Evolutionary conservation across 2,888 invertebrate species (phyloP).

Genomic region (Tenodera sinensis): DNA sequence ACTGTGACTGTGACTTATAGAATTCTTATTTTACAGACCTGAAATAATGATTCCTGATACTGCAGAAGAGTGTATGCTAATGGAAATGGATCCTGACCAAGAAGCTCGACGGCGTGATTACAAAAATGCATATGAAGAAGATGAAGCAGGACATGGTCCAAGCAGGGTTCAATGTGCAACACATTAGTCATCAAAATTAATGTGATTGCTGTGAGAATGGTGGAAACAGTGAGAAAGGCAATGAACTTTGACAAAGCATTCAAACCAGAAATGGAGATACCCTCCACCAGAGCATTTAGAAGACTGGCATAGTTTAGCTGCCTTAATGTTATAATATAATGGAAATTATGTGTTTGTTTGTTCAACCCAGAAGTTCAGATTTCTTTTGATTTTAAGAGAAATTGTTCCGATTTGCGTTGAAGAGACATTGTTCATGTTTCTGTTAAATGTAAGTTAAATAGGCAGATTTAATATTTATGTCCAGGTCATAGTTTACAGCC

Average conservation of each 20-base stretch:
- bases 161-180: conserved; percentile 78
- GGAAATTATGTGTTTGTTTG: not conserved
- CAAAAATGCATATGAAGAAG: conserved; percentile 72
- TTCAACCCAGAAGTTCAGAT: too few species aligned
- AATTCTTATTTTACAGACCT: conserved; percentile 39
- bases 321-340: not conserved
- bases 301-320: not conserved
- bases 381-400: too few species aligned
- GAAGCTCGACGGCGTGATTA: conserved; percentile 64
- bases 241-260: not conserved
- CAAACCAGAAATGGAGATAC: not conserved
- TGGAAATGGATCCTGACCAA: conserved; percentile 75
- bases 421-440: too few species aligned
- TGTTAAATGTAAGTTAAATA: not conserved
- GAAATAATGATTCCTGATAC: conserved; percentile 68
- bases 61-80: conserved; percentile 69
- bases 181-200: conserved; percentile 45
- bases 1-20: too few species aligned
- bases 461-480: not conserved
- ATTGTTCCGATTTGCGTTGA: too few species aligned
- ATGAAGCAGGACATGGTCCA: conserved; percentile 68
- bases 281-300: not conserved
- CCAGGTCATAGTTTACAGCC: not conserved
- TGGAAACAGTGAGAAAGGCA: not conserved
- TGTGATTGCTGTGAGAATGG: not conserved